phyloP scores from a whole-genome alignment of 2,113 vertebrate genomes.

The Fregata magnificens region DNA sequence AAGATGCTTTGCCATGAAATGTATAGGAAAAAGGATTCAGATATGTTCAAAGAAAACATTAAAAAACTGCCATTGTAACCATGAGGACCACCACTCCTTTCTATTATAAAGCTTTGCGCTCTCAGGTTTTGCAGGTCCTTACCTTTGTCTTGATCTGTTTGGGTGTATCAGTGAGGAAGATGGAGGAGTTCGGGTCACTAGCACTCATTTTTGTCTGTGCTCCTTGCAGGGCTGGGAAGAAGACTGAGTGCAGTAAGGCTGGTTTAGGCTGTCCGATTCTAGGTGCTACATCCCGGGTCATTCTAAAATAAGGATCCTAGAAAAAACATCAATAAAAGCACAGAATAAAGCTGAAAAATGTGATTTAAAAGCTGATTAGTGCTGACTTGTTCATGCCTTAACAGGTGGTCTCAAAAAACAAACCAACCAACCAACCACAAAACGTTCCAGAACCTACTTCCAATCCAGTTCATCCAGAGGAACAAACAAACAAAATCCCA shows the following conservation, averaged over 20 bases:
- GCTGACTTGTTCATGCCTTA: neutral
- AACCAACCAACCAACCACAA: neutral
- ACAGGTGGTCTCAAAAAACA: neutral
- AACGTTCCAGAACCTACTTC: neutral
- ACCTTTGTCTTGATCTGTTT: slow-evolving; percentile 99
- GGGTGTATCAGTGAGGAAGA: slow-evolving; percentile 94
- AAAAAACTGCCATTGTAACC: neutral
- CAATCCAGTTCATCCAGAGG: neutral
- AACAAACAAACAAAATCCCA: neutral
- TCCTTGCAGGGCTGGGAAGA: slow-evolving; percentile 96
- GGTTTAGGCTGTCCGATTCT: slow-evolving; percentile 90
- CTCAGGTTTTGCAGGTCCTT: neutral
- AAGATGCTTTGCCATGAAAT: neutral
- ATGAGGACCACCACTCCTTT: neutral
- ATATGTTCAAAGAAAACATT: neutral
- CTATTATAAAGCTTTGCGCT: neutral
- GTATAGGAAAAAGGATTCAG: neutral
- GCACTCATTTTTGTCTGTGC: slow-evolving; percentile 99
- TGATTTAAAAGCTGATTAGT: neutral
- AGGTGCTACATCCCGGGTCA: slow-evolving; percentile 96
- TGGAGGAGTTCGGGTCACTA: slow-evolving; percentile 94
- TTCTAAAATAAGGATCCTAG: slow-evolving; percentile 97
- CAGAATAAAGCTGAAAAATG: neutral
- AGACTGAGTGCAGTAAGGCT: slow-evolving; percentile 92
- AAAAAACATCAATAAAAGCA: neutral